phyloP scores from a whole-genome alignment of 2,113 vertebrate genomes.

The Salminus brasiliensis region DNA sequence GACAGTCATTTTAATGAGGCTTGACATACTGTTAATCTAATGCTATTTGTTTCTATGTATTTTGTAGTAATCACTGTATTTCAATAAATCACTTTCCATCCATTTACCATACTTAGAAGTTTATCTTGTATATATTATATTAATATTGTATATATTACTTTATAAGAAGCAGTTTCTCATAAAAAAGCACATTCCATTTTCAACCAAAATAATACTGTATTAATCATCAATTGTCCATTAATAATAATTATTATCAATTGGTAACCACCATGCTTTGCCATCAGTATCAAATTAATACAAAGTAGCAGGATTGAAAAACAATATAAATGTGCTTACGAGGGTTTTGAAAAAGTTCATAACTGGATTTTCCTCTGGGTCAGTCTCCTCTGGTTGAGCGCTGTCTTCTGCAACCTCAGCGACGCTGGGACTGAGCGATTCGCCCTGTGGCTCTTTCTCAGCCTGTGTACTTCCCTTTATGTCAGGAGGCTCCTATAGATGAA shows the following conservation, averaged over 20 bases:
- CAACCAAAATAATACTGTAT: too few relatives aligned
- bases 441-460: slow-evolving; percentile 54
- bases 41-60: too few relatives aligned
- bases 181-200: too few relatives aligned
- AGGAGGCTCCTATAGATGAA: slow-evolving; percentile 69
- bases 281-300: background rate
- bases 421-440: slow-evolving; percentile 36
- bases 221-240: too few relatives aligned
- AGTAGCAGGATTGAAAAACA: background rate
- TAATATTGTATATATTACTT: too few relatives aligned
- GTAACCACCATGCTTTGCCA: slow-evolving; percentile 12
- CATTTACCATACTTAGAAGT: too few relatives aligned
- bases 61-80: too few relatives aligned
- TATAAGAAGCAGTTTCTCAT: too few relatives aligned
- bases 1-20: background rate
- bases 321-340: slow-evolving; percentile 79
- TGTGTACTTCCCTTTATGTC: slow-evolving; percentile 61
- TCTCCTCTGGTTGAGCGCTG: slow-evolving; percentile 55
- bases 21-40: slow-evolving; percentile 4
- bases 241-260: background rate
- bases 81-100: too few relatives aligned
- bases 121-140: too few relatives aligned
- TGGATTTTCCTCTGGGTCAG: slow-evolving; percentile 73
- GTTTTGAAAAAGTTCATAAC: slow-evolving; percentile 99
- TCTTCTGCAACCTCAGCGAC: slow-evolving; percentile 52